These are phyloP conservation scores for Anthoscopus minutus DNA, from an alignment of 2,113 vertebrate genomes.

Conservation along the genomic window DNA sequence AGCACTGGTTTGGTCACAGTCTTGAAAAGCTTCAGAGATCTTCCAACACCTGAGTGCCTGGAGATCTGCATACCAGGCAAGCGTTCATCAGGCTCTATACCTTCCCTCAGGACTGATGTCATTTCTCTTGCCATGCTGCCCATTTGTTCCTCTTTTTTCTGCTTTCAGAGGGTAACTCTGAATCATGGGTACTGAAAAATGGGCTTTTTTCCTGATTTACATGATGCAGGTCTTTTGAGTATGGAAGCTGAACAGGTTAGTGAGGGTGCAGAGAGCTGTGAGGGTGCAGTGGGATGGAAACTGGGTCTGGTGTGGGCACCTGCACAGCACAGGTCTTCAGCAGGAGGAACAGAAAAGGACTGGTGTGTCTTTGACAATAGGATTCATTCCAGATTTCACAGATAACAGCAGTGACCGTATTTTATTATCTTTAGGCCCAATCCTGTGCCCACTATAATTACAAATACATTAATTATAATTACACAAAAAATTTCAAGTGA, in stretches of 20 bases:
- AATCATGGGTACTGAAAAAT: background rate
- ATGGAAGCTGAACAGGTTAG: background rate
- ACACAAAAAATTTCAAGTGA: background rate
- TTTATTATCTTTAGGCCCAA: background rate
- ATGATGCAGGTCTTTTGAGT: background rate
- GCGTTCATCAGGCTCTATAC: rapidly evolving
- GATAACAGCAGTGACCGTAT: background rate
- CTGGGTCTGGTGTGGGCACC: background rate
- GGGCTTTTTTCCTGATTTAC: background rate
- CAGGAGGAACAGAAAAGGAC: background rate
- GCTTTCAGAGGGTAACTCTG: background rate
- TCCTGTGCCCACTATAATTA: background rate
- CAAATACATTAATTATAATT: background rate
- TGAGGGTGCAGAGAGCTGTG: background rate
- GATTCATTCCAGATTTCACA: background rate
- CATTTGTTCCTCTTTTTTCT: background rate
- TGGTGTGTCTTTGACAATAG: rapidly evolving
- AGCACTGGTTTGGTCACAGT: background rate
- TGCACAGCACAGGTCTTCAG: background rate
- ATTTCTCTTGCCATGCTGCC: background rate
- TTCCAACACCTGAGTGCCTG: background rate
- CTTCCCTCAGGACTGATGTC: background rate
- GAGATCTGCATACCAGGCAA: background rate
- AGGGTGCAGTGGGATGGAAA: background rate
- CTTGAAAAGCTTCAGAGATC: background rate